A percentile compares a stretch with the other conserved stretches of the same genome.
Conservation (phyloP, 2,888 invertebrate species). For the Scaptomyza flava region DNA sequence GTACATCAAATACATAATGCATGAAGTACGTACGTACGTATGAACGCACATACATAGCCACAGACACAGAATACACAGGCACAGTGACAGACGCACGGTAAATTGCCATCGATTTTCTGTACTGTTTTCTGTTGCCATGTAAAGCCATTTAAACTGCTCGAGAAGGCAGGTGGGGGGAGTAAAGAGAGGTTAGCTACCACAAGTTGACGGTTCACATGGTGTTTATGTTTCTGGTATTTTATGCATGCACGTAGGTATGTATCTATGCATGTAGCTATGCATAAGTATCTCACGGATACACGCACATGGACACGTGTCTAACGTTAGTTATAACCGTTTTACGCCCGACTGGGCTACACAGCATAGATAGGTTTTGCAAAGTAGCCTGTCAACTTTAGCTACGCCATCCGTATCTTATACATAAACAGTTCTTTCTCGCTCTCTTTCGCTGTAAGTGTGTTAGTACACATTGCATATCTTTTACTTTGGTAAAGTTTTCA, state of each 20-base stretch:
- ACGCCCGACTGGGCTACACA: conserved; percentile 17
- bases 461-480: conserved; percentile 26
- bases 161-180: background rate
- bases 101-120: conserved; percentile 75
- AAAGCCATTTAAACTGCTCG: conserved; percentile 55
- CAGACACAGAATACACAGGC: conserved; percentile 22
- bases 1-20: conserved; percentile 74
- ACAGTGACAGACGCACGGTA: conserved; percentile 57
- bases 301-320: conserved; percentile 18
- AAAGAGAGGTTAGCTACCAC: conserved; percentile 23
- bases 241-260: conserved; percentile 16
- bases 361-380: conserved; percentile 4
- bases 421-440: background rate
- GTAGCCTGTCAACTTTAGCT: conserved; percentile 28
- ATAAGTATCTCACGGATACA: conserved; percentile 35
- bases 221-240: conserved; percentile 51
- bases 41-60: conserved; percentile 28
- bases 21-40: conserved; percentile 47
- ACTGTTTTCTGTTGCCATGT: conserved; percentile 62
- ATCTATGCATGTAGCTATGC: background rate
- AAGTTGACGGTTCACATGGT: conserved; percentile 51
- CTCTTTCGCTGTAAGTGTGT: background rate
- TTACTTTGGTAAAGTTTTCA: conserved; percentile 33
- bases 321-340: conserved; percentile 38
- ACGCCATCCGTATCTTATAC: conserved; percentile 4